Evolutionary conservation across 2,113 vertebrate species (phyloP), one percentile per base, ranked within the genome.

Genomic region (Dromas ardeola): DNA sequence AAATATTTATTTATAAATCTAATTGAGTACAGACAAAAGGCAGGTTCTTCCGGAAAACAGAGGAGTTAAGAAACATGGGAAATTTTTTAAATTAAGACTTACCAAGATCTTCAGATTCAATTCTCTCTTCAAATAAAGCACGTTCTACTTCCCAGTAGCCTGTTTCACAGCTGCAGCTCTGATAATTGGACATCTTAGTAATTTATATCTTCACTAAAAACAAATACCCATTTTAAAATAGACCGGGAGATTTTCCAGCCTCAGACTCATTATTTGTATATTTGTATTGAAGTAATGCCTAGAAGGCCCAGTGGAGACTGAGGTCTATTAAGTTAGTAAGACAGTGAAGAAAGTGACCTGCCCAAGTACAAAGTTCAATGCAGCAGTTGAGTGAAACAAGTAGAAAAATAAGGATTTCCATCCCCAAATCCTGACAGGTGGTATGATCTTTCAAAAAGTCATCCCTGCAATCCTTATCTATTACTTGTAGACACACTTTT

Each of bases 221-320:
- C 62, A 95, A 94, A 96, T 32, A 78, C 9, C 17, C 74, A 25
- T 78, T 94, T 94, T 94, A 76, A 82, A 94, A 85, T 2, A 89
- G 56, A 93, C 11, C 0, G 0, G 53, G 84, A 91, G 34, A 73
- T 90, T 85, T 94, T 95, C 91, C 89, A 94, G 78, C 49, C 90
- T 81, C 69, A 73, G 80, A 81, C 70, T 70, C 71, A 59, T 89
- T 92, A 81, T 90, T 86, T 92, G 76, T 86, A 62, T 90, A 76
- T 94, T 94, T 96, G 53, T 93, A 59, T n/a, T 91, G 84, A 94
- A 95, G 62, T n/a, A 77, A 70, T 77, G 78, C 91, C 94, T 95
- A 49, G 86, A 93, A 97, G 91, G 70, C 50, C 15, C 47, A 49
- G 56, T 70, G 66, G 71, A 92, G 43, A 49, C 53, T 18, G 83